Base-by-base conservation (phyloP, 2,888 invertebrate genomes). In the Camptogramma bilineatum region DNA sequence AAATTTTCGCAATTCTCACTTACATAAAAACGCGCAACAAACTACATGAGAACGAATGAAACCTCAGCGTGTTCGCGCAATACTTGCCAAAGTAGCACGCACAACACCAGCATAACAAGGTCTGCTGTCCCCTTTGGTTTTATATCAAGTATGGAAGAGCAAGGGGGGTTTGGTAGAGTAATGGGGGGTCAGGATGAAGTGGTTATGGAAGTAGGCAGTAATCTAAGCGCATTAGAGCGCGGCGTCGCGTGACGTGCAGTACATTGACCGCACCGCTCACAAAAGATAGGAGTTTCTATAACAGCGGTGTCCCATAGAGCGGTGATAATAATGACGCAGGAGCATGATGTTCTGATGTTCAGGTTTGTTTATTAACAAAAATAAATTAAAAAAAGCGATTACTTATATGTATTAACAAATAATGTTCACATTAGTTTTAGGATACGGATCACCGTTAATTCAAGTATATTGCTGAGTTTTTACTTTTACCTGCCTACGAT, bases 221-320 rank as follows among this genome's bases (percentile, higher is more conserved):
- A 90, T 90, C 87, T 90, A 88, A 88, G 87, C 87, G 88, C 87
- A 90, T 91, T 90, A 90, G 87, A 87, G 84, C 84, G 85, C 77
- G 84, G 78, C 85, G 87, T 86, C 84, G 87, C 92, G 91, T 91
- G 91, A 90, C 91, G 90, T 79, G 76, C 77, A 80, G 92, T 85
- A 83, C 91, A 79, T 86, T 91, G 91, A 91, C 91, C 91, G 91
- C 85, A 73, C 78, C 78, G 85, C 82, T 85, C 84, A 77, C 86
- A 85, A 80, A 81, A 81, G 56, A 19, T 18, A 31, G 19, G 51
- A 17, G 31, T 59, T 47, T 9, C 18, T 19, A 28, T 24, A 13
- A 46, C 44, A n/a, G 13, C 62, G 55, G 28, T 28, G 28, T 4
- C 5, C 28, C 28, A 28, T 28, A 5, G 5, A 28, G 28, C 28